Percentiles rank a stretch among this genome's conserved stretches.
These are phyloP conservation scores for Sinelater perroti DNA, from an alignment of 2,888 invertebrate genomes.

Conservation along the genomic window DNA sequence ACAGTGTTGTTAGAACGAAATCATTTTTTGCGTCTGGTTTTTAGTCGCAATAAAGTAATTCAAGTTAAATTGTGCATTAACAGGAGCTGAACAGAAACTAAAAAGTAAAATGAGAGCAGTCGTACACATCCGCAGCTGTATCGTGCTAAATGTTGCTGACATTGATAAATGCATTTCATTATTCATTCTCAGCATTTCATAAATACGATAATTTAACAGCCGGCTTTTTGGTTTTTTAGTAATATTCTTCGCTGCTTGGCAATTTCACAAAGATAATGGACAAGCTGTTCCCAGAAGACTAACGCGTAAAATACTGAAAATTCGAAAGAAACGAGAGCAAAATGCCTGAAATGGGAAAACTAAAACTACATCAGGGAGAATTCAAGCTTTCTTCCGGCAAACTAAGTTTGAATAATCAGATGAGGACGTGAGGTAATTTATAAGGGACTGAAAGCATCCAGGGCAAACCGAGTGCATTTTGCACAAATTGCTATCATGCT, in stretches of 20 bases:
- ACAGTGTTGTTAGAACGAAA: too few relatives aligned
- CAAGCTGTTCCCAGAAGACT: too few relatives aligned
- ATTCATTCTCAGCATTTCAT: slow-evolving; percentile 29
- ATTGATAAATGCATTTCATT: slow-evolving; percentile 34
- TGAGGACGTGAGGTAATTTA: slow-evolving; percentile 18
- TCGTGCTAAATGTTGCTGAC: slow-evolving; percentile 33
- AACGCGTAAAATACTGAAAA: not conserved
- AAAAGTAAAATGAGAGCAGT: too few relatives aligned
- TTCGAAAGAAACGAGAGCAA: not conserved
- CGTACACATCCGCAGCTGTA: too few relatives aligned
- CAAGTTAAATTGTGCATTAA: too few relatives aligned
- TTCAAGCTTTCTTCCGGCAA: slow-evolving; percentile 13
- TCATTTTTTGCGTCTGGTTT: too few relatives aligned
- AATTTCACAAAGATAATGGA: too few relatives aligned
- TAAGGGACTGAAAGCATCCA: slow-evolving; percentile 14
- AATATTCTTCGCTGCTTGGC: too few relatives aligned
- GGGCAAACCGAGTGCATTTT: slow-evolving; percentile 15
- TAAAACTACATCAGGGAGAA: slow-evolving; percentile 10
- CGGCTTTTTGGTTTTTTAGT: too few relatives aligned
- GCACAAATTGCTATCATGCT: slow-evolving; percentile 19
- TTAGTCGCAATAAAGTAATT: too few relatives aligned
- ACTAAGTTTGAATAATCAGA: slow-evolving; percentile 18
- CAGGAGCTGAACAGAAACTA: too few relatives aligned
- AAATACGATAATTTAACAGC: too few relatives aligned
- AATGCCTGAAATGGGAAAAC: not conserved